Percentiles rank a stretch among this genome's conserved stretches.
phyloP scores from a whole-genome alignment of 2,888 invertebrate genomes.

The Aphrophora alni region DNA sequence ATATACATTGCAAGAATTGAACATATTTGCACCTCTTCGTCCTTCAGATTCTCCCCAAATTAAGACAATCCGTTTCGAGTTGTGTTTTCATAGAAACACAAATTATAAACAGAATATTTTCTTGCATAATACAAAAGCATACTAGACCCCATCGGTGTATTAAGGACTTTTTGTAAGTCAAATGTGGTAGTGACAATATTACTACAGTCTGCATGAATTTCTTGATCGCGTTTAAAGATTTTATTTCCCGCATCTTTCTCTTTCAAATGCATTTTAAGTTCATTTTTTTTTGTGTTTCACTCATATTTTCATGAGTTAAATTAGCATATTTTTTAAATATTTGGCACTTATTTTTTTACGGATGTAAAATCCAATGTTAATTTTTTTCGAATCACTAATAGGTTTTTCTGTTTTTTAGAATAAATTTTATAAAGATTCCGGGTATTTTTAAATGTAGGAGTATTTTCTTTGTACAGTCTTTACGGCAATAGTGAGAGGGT shows the following conservation, averaged over 20 bases:
- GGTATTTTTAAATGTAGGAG: no score
- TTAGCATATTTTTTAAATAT: constrained; percentile 8
- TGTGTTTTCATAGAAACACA: constrained; percentile 48
- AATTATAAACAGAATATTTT: constrained; percentile 49
- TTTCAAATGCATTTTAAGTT: not conserved
- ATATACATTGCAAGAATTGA: constrained; percentile 48
- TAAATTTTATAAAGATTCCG: no score
- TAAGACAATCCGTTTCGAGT: constrained; percentile 47
- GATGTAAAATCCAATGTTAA: not conserved
- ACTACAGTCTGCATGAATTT: not conserved
- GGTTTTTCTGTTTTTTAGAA: no score
- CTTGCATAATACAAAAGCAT: constrained; percentile 49
- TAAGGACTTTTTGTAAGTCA: constrained; percentile 51
- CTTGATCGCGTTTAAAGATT: constrained; percentile 11
- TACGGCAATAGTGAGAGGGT: no score
- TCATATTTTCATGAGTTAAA: not conserved
- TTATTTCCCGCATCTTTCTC: constrained; percentile 13
- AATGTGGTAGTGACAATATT: constrained; percentile 37
- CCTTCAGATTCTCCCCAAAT: constrained; percentile 52
- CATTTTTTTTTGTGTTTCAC: not conserved
- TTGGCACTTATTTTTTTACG: constrained; percentile 7
- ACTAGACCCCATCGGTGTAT: constrained; percentile 50
- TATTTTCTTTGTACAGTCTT: no score
- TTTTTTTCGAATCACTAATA: no score
- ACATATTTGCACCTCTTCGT: constrained; percentile 51